Conservation (phyloP, 2,113 vertebrate species). For the Dasyprocta punctata region DNA sequence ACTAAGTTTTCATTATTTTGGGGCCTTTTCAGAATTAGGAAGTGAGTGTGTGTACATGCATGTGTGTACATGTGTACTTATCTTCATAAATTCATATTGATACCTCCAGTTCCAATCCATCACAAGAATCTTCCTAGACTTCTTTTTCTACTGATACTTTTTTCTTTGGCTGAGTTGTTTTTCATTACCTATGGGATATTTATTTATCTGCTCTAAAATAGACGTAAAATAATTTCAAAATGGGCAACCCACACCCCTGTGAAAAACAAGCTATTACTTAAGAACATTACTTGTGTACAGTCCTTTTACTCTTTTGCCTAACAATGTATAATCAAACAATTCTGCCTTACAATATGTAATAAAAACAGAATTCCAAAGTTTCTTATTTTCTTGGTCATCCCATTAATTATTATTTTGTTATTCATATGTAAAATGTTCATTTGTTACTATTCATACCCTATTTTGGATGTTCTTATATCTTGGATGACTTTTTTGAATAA, state of each 20-base stretch:
- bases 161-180: not conserved
- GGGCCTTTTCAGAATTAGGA: not conserved
- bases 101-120: not conserved
- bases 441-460: not conserved
- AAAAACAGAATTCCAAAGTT: not conserved
- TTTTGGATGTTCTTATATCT: not conserved
- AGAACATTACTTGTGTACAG: not conserved
- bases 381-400: not conserved
- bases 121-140: not conserved
- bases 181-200: not conserved
- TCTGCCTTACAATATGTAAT: not conserved
- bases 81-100: not conserved
- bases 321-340: not conserved
- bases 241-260: not conserved
- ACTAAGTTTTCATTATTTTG: not conserved
- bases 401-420: not conserved
- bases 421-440: not conserved
- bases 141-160: not conserved
- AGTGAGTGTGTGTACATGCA: not conserved
- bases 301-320: not conserved
- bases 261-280: not conserved
- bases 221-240: slow-evolving; percentile 33
- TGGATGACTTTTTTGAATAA: not conserved
- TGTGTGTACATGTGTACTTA: not conserved
- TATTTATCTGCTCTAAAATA: slow-evolving; percentile 16